These are phyloP conservation scores for Gobio gobio DNA, from an alignment of 2,113 vertebrate species.

Conservation along the genomic window DNA sequence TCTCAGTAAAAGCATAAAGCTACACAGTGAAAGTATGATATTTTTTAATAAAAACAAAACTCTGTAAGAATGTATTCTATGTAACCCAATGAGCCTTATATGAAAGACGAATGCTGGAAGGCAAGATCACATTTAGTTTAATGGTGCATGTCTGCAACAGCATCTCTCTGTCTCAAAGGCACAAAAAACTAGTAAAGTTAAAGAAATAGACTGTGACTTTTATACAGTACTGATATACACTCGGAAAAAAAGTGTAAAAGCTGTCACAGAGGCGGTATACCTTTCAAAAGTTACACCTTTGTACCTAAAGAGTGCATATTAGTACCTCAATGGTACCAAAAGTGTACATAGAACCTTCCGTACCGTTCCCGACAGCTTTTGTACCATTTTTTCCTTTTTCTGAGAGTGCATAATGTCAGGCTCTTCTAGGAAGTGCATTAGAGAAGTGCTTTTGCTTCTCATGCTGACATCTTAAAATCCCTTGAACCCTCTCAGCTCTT, in stretches of 20 bases:
- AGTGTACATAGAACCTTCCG: no score
- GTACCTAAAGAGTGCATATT: no score
- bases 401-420: neutral
- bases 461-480: neutral
- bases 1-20: neutral
- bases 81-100: slow-evolving; percentile 11
- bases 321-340: no score
- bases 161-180: neutral
- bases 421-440: neutral
- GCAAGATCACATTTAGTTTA: slow-evolving; percentile 16
- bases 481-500: slow-evolving; percentile 34
- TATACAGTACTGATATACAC: neutral
- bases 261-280: no score
- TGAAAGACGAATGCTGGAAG: neutral
- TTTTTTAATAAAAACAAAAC: neutral
- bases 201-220: neutral
- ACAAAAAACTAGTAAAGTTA: neutral
- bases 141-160: neutral
- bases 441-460: neutral
- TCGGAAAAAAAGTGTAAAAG: neutral
- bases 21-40: neutral
- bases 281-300: no score
- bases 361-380: no score
- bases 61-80: neutral
- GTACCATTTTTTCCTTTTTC: no score